Percentiles rank a stretch among this genome's conserved stretches.
These are phyloP conservation scores for Ctenochaetus hawaiiensis DNA, from an alignment of 2,797 vertebrate species.

Conservation along the genomic window DNA sequence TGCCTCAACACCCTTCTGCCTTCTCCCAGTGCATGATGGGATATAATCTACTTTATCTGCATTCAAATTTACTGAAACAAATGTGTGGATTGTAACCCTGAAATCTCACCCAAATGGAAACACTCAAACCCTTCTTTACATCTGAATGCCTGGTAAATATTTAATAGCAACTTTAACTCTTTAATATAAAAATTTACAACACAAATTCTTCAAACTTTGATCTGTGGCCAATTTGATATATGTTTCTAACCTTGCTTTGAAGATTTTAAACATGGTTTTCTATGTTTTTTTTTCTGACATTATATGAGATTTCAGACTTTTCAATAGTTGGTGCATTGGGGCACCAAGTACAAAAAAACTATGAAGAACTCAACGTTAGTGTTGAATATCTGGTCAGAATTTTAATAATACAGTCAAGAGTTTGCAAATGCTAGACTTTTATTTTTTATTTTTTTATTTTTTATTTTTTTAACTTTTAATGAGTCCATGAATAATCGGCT, in stretches of 20 bases:
- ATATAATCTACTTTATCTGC: neutral
- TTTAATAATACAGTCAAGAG: too few species aligned
- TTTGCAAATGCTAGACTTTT: too few species aligned
- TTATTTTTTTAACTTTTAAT: too few species aligned
- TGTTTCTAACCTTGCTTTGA: neutral
- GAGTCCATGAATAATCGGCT: too few species aligned
- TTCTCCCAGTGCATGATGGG: constrained; percentile 26
- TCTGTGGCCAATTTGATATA: neutral
- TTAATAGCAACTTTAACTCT: neutral
- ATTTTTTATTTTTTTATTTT: too few species aligned
- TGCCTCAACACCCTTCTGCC: neutral
- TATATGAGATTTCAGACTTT: too few species aligned
- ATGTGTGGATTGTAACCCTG: neutral
- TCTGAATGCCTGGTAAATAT: neutral
- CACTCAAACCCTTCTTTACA: neutral
- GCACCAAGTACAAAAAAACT: too few species aligned
- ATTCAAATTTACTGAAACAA: neutral
- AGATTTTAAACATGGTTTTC: too few species aligned
- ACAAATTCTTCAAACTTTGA: neutral
- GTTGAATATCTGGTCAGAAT: too few species aligned
- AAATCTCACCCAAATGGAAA: neutral
- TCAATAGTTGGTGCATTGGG: too few species aligned
- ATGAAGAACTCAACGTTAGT: too few species aligned
- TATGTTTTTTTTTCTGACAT: too few species aligned
- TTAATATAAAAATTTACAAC: neutral